phyloP scores from a whole-genome alignment of 2,113 vertebrate genomes.

The Lycocorax pyrrhopterus region DNA sequence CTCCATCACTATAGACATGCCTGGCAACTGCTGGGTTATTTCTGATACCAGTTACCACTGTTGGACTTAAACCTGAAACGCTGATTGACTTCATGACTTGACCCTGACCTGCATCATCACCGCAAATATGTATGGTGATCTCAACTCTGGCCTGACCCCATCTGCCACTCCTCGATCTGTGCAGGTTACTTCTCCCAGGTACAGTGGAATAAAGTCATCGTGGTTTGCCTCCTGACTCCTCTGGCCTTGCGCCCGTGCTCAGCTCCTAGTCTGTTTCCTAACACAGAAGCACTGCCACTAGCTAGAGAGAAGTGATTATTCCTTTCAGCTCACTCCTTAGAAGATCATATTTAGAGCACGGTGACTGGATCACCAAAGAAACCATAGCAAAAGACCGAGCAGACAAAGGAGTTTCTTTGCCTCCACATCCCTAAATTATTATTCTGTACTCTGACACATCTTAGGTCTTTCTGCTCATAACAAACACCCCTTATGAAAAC shows the following conservation, averaged over 20 bases:
- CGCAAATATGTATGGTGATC: neutral
- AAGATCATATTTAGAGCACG: neutral
- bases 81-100: neutral
- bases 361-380: neutral
- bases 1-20: neutral
- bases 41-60: neutral
- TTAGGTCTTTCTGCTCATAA: neutral
- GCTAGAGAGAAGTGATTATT: neutral
- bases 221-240: neutral
- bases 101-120: neutral
- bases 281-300: neutral
- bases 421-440: neutral
- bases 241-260: neutral
- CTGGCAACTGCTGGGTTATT: fast-evolving
- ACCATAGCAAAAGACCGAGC: fast-evolving
- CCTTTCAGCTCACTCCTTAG: neutral
- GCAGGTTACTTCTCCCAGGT: neutral
- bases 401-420: neutral
- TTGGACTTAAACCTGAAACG: neutral
- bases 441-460: neutral
- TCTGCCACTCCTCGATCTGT: neutral
- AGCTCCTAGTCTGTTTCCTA: neutral
- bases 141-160: neutral
- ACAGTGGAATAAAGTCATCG: neutral
- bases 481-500: neutral